phyloP scores from a whole-genome alignment of 2,797 vertebrate species.

The Podarcis siculus region DNA sequence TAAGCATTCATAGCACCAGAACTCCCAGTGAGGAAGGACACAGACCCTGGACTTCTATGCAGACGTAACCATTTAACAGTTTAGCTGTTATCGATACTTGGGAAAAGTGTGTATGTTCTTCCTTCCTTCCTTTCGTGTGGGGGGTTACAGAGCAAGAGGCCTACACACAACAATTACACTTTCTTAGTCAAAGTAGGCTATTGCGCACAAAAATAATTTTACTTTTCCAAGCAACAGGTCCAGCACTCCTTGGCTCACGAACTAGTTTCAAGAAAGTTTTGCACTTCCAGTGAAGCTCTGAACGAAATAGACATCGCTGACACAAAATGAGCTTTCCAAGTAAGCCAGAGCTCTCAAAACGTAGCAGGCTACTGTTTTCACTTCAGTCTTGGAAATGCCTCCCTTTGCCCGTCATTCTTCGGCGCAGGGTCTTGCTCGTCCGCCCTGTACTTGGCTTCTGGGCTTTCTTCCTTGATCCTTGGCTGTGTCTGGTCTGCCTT shows the following conservation, averaged over 20 bases:
- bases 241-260: not conserved
- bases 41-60: not conserved
- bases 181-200: not conserved
- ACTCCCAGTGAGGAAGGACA: not conserved
- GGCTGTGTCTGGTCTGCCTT: constrained; percentile 69
- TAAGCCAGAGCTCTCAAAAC: not conserved
- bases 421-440: constrained; percentile 87
- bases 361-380: not conserved
- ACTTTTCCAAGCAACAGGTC: not conserved
- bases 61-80: not conserved
- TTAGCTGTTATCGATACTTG: not conserved
- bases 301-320: not conserved
- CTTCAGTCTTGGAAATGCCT: constrained; percentile 76
- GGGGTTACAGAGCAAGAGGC: not conserved
- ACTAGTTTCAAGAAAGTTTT: not conserved
- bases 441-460: constrained; percentile 68
- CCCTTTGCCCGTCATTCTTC: constrained; percentile 80
- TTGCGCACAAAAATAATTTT: not conserved
- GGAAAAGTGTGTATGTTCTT: not conserved
- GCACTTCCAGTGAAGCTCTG: not conserved
- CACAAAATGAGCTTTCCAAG: fast-evolving
- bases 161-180: not conserved
- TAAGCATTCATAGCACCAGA: not conserved
- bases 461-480: constrained; percentile 74
- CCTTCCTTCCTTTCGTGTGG: not conserved